A percentile compares a stretch with the other conserved stretches of the same genome.
Conservation (phyloP, 2,888 invertebrate species). For the Leptopterna dolabrata region DNA sequence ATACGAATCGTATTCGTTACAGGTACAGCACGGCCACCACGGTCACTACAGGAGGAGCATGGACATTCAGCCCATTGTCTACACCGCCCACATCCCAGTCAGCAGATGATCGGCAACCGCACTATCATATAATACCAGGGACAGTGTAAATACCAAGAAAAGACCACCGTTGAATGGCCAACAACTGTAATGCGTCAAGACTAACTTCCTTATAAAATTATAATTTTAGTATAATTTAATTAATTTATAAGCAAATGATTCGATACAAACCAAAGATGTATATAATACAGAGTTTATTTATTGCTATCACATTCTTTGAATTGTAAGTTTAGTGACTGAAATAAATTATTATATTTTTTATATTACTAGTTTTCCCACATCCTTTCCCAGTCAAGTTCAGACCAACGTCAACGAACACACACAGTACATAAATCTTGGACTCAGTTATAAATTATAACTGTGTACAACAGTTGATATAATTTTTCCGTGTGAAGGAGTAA, state of each 20-base stretch:
- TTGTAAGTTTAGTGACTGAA: neutral
- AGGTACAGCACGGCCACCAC: slow-evolving; percentile 56
- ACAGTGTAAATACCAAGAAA: neutral
- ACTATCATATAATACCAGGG: neutral
- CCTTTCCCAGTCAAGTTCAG: no score
- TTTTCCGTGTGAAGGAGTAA: no score
- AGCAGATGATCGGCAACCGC: neutral
- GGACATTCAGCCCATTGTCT: slow-evolving; percentile 58
- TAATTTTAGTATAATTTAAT: neutral
- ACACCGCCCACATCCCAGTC: slow-evolving; percentile 63
- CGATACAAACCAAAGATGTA: neutral
- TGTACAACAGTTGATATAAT: no score
- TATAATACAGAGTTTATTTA: neutral
- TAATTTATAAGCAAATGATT: neutral
- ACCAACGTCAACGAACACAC: no score
- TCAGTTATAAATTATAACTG: no score
- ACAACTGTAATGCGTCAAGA: no score
- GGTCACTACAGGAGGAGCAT: slow-evolving; percentile 63
- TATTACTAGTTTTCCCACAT: neutral
- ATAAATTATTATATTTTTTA: slow-evolving; percentile 1
- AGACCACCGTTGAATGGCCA: no score
- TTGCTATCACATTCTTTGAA: neutral
- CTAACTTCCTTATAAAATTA: neutral
- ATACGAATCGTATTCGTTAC: neutral
- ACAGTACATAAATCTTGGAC: no score